Percentiles rank a stretch among this genome's conserved stretches.
Conservation (phyloP, 1,140 invertebrate species). For the Penaeus japonicus region DNA sequence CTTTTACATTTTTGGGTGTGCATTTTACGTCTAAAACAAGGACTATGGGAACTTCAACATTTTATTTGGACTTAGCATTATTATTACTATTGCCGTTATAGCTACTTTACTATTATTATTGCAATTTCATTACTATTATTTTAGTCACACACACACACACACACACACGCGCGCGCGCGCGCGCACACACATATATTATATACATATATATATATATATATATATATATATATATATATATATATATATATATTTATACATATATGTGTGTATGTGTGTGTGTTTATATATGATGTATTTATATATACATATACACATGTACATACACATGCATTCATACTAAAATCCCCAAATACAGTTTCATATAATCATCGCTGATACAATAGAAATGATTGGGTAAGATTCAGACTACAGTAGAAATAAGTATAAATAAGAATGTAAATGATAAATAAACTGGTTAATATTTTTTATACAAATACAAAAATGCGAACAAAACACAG, state of each 20-base stretch:
- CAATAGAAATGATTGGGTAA: too few relatives aligned
- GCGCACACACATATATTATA: background rate
- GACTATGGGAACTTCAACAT: too few relatives aligned
- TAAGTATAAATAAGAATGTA: too few relatives aligned
- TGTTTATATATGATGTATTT: constrained; percentile 27
- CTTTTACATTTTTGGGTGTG: too few relatives aligned
- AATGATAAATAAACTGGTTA: too few relatives aligned
- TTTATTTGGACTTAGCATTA: too few relatives aligned
- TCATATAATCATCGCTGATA: too few relatives aligned
- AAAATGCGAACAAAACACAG: too few relatives aligned
- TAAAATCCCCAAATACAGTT: background rate
- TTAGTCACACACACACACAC: background rate
- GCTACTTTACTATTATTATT: background rate
- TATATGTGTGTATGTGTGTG: constrained; percentile 39
- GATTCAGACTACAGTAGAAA: too few relatives aligned
- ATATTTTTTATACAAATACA: too few relatives aligned
- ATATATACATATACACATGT: constrained; percentile 20
- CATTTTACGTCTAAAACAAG: too few relatives aligned
- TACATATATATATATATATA: background rate
- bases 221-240: background rate
- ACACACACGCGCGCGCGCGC: background rate
- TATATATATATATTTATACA: constrained; percentile 39
- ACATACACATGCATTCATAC: background rate
- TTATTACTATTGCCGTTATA: too few relatives aligned
- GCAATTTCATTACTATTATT: background rate